Evolutionary conservation across 2,888 invertebrate genomes (phyloP), one percentile per base, ranked within the genome.

Genomic region (Nezara viridula): DNA sequence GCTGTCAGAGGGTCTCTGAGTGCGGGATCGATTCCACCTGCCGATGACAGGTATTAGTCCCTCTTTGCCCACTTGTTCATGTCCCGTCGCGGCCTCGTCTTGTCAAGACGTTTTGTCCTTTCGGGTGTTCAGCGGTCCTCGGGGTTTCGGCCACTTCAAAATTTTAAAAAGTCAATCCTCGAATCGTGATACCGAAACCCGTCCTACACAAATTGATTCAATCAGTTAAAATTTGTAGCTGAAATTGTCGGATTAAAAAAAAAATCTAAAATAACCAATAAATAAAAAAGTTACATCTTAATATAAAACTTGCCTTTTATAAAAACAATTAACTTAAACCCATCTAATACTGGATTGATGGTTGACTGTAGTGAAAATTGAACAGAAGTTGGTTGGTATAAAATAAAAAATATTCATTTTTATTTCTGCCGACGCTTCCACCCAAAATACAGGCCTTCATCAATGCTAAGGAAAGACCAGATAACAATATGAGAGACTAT

Each of bases 61-160:
- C 66, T 73, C 66, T 73, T 73, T 73, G 66, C 7, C 66, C 32
- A 73, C 66, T 73, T 73, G 66, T 73, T 73, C 66, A 73, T 73
- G 32, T 73, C 66, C 66, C 37, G 16, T 32, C 66, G 24, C 14
- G 12, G 19, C 6, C 27, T 73, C 16, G 19, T 21, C 66, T 73
- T 73, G 66, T 73, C 66, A 73, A 73, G 66, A 73, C 66, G 66
- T 73, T 73, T 73, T 73, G 66, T 32, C 32, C 32, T 73, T 37
- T 73, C 37, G 66, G 32, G 1, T 3, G 19, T 73, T 27, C 66
- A 21, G 7, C 19, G 5, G 32, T 37, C 19, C 14, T 27, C 32
- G 32, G 66, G 27, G 14, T 16, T 5, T 2, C 1, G 5, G 14
- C 27, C 60, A 60, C 60, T 60, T 60, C 37, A 73, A 73, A 73